These are phyloP conservation scores for Sprattus sprattus DNA, from an alignment of 2,113 vertebrate species.

Conservation along the genomic window DNA sequence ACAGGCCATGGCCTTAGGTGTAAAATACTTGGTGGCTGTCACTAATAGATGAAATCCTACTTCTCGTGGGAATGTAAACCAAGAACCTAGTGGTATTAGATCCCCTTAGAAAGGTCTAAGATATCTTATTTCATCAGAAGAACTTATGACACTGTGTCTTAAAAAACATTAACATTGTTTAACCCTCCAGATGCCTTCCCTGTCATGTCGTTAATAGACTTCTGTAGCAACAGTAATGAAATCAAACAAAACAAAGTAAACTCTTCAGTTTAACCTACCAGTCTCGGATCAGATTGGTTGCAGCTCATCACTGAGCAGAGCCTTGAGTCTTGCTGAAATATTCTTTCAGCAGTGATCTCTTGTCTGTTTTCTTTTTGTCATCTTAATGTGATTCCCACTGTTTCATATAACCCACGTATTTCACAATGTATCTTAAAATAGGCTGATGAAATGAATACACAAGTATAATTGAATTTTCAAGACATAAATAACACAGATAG, in stretches of 20 bases:
- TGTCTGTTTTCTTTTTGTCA: background rate
- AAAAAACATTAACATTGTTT: background rate
- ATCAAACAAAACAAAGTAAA: background rate
- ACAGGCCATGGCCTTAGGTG: no score
- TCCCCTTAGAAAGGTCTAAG: no score
- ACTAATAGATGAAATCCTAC: no score
- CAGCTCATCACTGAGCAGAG: no score
- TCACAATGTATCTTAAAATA: no score
- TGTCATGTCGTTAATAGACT: background rate
- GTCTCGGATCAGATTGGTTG: background rate
- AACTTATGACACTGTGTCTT: background rate
- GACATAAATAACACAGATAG: background rate
- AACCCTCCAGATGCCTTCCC: background rate
- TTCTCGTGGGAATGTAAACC: no score
- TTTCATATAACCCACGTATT: no score
- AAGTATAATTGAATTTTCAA: background rate
- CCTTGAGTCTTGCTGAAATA: background rate
- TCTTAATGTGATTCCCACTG: no score
- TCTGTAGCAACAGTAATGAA: no score
- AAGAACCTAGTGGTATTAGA: no score
- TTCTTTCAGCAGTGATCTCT: background rate
- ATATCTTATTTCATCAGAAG: background rate
- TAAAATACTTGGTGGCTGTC: no score
- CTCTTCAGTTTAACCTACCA: background rate
- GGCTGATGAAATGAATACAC: no score